Percentiles rank a stretch among this genome's conserved stretches.
Evolutionary conservation across 2,888 invertebrate species (phyloP).

Genomic region (Pyrrhosoma nymphula): DNA sequence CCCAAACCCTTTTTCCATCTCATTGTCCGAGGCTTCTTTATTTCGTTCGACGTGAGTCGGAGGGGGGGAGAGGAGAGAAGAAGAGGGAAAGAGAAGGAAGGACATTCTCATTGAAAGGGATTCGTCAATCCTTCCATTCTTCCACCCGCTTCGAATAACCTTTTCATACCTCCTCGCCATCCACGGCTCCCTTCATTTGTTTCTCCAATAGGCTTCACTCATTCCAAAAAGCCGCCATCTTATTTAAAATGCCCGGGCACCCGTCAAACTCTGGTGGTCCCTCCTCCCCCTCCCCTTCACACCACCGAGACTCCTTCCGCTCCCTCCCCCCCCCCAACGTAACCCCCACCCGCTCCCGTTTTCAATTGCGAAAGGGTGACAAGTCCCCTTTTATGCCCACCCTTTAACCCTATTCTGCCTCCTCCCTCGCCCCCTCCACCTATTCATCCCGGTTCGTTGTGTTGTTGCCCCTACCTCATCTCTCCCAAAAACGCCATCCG

Average conservation of each 20-base stretch:
- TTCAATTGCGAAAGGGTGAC: background rate
- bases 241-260: constrained; percentile 57
- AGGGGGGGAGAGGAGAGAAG: background rate
- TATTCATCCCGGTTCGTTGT: background rate
- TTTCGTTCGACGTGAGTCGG: background rate
- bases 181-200: constrained; percentile 62
- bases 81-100: background rate
- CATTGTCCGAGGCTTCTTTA: constrained; percentile 54
- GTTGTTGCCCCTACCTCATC: constrained; percentile 13
- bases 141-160: constrained; percentile 48
- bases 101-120: constrained; percentile 52
- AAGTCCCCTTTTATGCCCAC: background rate
- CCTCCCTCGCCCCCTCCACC: background rate
- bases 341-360: background rate
- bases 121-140: constrained; percentile 42
- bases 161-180: constrained; percentile 15
- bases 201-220: constrained; percentile 65
- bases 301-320: background rate
- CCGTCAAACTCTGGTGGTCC: constrained; percentile 48
- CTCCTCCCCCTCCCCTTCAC: background rate
- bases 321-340: background rate
- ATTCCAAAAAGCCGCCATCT: constrained; percentile 52
- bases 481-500: background rate
- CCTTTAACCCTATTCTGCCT: background rate
- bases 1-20: background rate